Evolutionary conservation across 2,113 vertebrate species (phyloP), one percentile per base, ranked within the genome.

Genomic region (Donacobius atricapilla): DNA sequence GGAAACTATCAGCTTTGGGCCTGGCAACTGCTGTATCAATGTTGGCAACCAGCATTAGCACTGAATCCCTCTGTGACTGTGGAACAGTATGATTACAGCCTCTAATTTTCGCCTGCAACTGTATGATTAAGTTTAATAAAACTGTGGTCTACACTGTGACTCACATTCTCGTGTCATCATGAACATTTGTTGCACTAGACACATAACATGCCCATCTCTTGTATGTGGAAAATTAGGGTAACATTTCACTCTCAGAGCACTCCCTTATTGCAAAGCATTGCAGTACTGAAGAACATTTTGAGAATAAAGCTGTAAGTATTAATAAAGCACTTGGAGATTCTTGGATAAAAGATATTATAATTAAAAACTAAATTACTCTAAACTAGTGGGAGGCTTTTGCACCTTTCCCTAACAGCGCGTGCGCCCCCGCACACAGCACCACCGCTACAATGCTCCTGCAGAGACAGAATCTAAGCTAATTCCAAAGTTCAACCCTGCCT

Each of bases 361-460:
- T 77, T 87, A 71, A 91, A 93, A 93, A 65, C 53, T 24, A 31
- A 77, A 61, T 83, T 66, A 85, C 50, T 76, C 73, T 15, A 16
- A 85, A 88, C 35, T 39, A 72, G 54, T 42, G 31, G 89, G 70
- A 79, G 39, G 58, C 28, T 45, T 89, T 70, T 73, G 63, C 78
- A 85, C 30, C 53, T 56, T 44, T 60, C 35, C 39, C 48, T 66
- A 70, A 33, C 21, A 57, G 17, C 44, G 23, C 58, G 61, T 3
- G 4, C 19, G 10, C 9, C n/a, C 64, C 33, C 33, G 1, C 11
- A 1, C 47, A 15, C 25, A 65, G 82, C 27, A 60, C 11, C 64
- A 83, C 13, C 0, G 0, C 35, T 66, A 27, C 48, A 85, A 12
- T 0, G 1, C 35, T 83, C 11, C 51, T 33, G 35, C 25, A 53